Evolutionary conservation across 2,888 invertebrate genomes (phyloP).

Genomic region (Sialis lutaria): DNA sequence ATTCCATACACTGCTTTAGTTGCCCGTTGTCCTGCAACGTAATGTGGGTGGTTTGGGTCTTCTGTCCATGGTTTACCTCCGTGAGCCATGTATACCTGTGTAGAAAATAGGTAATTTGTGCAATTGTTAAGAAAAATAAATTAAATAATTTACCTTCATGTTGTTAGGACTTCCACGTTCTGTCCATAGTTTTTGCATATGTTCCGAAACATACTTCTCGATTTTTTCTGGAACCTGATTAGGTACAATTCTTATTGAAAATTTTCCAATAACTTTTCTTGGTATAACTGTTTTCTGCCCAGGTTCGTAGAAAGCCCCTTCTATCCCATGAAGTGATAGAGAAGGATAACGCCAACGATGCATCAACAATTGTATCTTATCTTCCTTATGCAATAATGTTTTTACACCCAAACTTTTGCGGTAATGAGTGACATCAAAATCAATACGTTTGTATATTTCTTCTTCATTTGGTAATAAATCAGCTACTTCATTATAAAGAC

Average conservation of each 20-base stretch:
- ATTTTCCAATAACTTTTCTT: slow-evolving; percentile 86
- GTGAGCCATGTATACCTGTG: slow-evolving; percentile 33
- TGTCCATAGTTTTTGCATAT: slow-evolving; percentile 62
- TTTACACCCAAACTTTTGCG: slow-evolving; percentile 50
- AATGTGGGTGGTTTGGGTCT: slow-evolving; percentile 84
- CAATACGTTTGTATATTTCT: slow-evolving; percentile 61
- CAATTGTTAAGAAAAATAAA: neutral
- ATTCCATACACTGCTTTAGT: slow-evolving; percentile 71
- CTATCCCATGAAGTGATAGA: slow-evolving; percentile 88
- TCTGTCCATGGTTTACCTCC: slow-evolving; percentile 87
- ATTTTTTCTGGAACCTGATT: slow-evolving; percentile 74
- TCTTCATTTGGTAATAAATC: slow-evolving; percentile 51
- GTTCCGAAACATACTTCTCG: slow-evolving; percentile 58
- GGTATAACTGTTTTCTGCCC: slow-evolving; percentile 95
- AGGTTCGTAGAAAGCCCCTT: slow-evolving; percentile 83
- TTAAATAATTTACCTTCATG: slow-evolving; percentile 39
- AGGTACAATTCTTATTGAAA: slow-evolving; percentile 93
- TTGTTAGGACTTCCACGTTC: slow-evolving; percentile 71
- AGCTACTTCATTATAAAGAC: slow-evolving; percentile 66
- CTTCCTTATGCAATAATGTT: slow-evolving; percentile 54
- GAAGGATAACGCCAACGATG: slow-evolving; percentile 91
- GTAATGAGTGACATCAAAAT: slow-evolving; percentile 71
- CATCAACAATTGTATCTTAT: slow-evolving; percentile 75
- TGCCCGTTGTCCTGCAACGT: slow-evolving; percentile 69
- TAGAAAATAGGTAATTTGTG: neutral